Conservation (phyloP, 2,113 vertebrate genomes). For the Syngnathus floridae region DNA sequence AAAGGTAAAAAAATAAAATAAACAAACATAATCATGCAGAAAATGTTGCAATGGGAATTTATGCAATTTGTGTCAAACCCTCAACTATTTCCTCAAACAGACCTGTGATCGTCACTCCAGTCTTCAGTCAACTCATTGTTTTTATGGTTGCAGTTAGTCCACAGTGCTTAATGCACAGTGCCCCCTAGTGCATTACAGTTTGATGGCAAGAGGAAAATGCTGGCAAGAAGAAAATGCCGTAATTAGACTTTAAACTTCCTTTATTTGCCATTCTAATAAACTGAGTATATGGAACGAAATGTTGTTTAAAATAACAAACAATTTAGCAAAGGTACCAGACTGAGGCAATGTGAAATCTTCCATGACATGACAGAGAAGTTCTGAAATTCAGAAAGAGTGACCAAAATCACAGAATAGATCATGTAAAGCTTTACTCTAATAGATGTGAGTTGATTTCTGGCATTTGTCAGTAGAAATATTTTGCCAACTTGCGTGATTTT, state of each 20-base stretch:
- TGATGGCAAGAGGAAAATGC: background rate
- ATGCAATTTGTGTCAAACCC: background rate
- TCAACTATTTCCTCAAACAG: background rate
- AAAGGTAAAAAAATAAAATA: slow-evolving; percentile 73
- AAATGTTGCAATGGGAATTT: background rate
- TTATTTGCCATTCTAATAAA: too few relatives aligned
- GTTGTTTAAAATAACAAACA: background rate
- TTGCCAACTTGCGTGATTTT: background rate
- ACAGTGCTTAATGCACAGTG: slow-evolving; percentile 23
- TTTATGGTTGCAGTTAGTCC: background rate
- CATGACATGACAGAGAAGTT: background rate
- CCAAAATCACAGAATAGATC: background rate
- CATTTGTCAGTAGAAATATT: background rate
- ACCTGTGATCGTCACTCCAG: background rate
- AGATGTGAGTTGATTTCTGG: background rate
- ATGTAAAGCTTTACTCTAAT: background rate
- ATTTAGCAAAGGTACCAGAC: background rate
- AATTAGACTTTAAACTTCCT: too few relatives aligned
- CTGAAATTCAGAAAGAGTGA: background rate
- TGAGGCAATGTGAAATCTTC: background rate
- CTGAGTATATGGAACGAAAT: too few relatives aligned
- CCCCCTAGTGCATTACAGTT: slow-evolving; percentile 36
- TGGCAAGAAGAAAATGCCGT: background rate
- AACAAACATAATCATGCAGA: background rate
- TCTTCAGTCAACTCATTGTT: background rate